These are phyloP conservation scores for Pluvialis apricaria DNA, from an alignment of 2,113 vertebrate genomes.

Conservation along the genomic window DNA sequence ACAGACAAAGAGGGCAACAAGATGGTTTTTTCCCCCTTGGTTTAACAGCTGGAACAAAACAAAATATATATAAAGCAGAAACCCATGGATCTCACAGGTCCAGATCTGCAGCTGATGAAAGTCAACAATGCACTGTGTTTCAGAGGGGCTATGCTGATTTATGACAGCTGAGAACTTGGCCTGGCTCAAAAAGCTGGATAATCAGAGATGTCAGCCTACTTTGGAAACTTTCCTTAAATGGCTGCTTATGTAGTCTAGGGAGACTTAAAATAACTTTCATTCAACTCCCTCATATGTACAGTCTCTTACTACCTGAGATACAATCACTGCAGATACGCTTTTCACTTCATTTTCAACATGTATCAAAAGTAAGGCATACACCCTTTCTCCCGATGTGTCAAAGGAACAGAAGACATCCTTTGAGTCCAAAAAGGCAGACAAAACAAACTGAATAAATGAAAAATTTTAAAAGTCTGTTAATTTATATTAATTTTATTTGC, in stretches of 20 bases:
- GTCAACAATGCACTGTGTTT: neutral
- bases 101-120: neutral
- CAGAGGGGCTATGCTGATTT: neutral
- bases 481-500: neutral
- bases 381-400: neutral
- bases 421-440: neutral
- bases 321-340: neutral
- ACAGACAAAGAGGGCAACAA: neutral
- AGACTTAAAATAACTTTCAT: constrained; percentile 6
- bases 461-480: neutral
- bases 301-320: constrained; percentile 13
- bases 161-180: neutral
- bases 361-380: neutral
- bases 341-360: constrained; percentile 36
- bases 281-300: neutral
- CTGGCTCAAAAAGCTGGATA: neutral
- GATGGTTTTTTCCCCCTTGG: neutral
- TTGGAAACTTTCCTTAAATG: neutral
- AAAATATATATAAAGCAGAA: neutral
- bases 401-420: neutral
- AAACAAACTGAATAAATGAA: neutral
- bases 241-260: neutral
- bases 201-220: neutral
- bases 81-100: neutral
- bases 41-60: neutral